Evolutionary conservation across 2,797 vertebrate genomes (phyloP).

Genomic region (Sebastes alutus): DNA sequence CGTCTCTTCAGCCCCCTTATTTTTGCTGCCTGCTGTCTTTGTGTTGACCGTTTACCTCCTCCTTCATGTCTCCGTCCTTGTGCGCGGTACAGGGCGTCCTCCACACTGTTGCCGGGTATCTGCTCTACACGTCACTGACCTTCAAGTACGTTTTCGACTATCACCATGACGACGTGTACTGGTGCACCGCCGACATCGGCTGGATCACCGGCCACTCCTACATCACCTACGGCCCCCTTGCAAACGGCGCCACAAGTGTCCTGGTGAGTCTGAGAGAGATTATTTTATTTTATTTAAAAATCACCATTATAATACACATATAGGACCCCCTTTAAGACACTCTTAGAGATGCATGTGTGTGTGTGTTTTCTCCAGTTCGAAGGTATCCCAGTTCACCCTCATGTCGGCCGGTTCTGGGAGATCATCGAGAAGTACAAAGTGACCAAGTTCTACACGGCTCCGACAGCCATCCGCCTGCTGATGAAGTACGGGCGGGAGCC

Average conservation of each 20-base stretch:
- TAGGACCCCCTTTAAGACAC: fast-evolving
- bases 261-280: conserved; percentile 67
- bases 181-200: conserved; percentile 87
- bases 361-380: conserved; percentile 77
- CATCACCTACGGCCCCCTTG: conserved; percentile 84
- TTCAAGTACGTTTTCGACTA: conserved; percentile 85
- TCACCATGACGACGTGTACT: conserved; percentile 83
- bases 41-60: neutral
- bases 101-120: conserved; percentile 83
- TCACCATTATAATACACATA: neutral
- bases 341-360: neutral
- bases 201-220: conserved; percentile 89
- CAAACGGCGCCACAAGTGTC: conserved; percentile 83
- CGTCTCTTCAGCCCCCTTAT: neutral
- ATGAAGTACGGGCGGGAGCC: conserved; percentile 85
- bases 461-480: conserved; percentile 84
- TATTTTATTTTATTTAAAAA: neutral
- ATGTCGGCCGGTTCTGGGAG: conserved; percentile 84
- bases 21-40: neutral
- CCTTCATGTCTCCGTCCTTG: neutral
- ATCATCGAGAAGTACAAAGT: conserved; percentile 85
- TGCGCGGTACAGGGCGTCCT: conserved; percentile 78
- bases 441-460: conserved; percentile 86
- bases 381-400: conserved; percentile 82
- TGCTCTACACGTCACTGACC: conserved; percentile 84